Percentiles rank a stretch among this genome's conserved stretches.
phyloP scores from a whole-genome alignment of 2,888 invertebrate genomes.

The Drosophila setosimentum region DNA sequence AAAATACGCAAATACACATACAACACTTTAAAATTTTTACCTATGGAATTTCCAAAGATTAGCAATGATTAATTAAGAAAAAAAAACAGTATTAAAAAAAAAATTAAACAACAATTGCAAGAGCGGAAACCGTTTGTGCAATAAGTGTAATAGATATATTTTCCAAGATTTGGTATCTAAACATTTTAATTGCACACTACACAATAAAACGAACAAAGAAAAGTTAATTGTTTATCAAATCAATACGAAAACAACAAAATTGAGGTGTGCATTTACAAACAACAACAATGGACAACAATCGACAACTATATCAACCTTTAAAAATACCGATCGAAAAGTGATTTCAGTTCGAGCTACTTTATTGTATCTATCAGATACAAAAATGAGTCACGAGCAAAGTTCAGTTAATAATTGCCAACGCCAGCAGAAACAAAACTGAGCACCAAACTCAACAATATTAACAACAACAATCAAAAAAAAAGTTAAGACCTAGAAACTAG shows the following conservation, averaged over 20 bases:
- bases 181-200: slow-evolving; percentile 59
- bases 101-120: slow-evolving; percentile 38
- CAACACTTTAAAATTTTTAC: slow-evolving; percentile 16
- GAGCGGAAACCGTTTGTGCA: slow-evolving; percentile 57
- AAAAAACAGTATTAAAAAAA: background rate
- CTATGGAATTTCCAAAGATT: slow-evolving; percentile 32
- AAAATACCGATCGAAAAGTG: slow-evolving; percentile 51
- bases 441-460: slow-evolving; percentile 17
- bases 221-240: slow-evolving; percentile 60
- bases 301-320: slow-evolving; percentile 22
- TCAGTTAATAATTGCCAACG: slow-evolving; percentile 10
- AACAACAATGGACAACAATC: slow-evolving; percentile 16
- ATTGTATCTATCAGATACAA: slow-evolving; percentile 51
- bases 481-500: slow-evolving; percentile 50
- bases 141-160: slow-evolving; percentile 48
- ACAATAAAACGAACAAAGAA: slow-evolving; percentile 39
- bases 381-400: slow-evolving; percentile 49
- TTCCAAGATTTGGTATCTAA: slow-evolving; percentile 49
- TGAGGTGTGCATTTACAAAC: slow-evolving; percentile 55
- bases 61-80: slow-evolving; percentile 41
- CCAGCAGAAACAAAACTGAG: slow-evolving; percentile 10
- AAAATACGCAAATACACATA: slow-evolving; percentile 33
- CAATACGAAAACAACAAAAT: slow-evolving; percentile 32
- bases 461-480: slow-evolving; percentile 4
- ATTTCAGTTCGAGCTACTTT: slow-evolving; percentile 34